Conservation (phyloP, 30 jellyfish, hydroid and myxozoan genomes). For the Aurelia sp. region DNA sequence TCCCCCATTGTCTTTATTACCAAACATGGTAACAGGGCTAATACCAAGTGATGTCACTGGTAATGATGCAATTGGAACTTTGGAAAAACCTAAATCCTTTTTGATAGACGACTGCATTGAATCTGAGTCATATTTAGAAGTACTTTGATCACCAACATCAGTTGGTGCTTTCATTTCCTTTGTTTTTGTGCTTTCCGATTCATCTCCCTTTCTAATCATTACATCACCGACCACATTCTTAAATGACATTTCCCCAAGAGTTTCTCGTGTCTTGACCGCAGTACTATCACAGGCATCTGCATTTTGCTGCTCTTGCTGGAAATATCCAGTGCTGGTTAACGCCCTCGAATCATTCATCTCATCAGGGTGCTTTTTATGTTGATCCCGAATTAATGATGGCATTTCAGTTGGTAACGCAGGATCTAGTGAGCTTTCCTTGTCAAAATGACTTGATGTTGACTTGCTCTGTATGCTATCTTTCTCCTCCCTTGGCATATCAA, state of each 20-base stretch:
- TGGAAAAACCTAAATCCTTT: conserved; percentile 4
- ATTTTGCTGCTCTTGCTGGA: background rate
- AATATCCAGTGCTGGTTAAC: background rate
- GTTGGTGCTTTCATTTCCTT: background rate
- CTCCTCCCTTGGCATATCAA: background rate
- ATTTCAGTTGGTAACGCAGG: background rate
- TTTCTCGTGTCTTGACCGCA: background rate
- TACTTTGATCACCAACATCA: background rate
- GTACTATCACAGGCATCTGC: background rate
- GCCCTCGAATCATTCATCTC: too few species aligned
- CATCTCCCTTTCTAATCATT: background rate
- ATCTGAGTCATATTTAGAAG: conserved; percentile 7
- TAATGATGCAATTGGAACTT: conserved; percentile 46
- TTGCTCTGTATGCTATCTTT: background rate
- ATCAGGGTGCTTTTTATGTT: too few species aligned
- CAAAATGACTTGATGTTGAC: background rate
- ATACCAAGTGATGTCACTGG: conserved; percentile 42
- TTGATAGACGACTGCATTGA: background rate
- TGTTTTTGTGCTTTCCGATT: background rate
- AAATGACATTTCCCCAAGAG: background rate
- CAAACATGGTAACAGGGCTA: conserved; percentile 1
- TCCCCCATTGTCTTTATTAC: background rate
- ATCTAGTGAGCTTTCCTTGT: background rate
- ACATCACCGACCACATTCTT: background rate
- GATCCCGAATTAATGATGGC: background rate